Evolutionary conservation across 2,113 vertebrate genomes (phyloP), one percentile per base, ranked within the genome.

Genomic region (Etheostoma spectabile): DNA sequence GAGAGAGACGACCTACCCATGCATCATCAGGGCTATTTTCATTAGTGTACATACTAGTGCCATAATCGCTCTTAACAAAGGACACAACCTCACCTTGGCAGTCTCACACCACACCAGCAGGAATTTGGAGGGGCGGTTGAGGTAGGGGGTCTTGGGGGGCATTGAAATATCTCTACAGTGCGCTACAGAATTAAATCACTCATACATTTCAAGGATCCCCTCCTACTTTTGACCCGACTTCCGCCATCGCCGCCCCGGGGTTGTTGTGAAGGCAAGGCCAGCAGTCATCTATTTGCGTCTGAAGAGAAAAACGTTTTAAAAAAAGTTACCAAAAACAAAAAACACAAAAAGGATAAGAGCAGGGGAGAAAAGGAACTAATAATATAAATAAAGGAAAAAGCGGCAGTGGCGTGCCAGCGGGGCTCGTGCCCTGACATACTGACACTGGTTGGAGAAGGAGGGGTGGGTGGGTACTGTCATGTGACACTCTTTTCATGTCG

Each of bases 401-500:
- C 90, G 86, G 92, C 89, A 91, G 89, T 90, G 89, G 83, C 35
- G 48, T 84, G 82, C 85, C 77, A 84, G 80, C 49, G 88, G 85
- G 87, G 90, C 79, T 85, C 35, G 6, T 91, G 96, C 93, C 97
- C 97, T 98, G 97, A 98, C 97, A 98, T 82, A 93, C 88, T 97
- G 97, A 98, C 98, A 97, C 88, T 90, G 88, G 79, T 52, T 49
- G 61, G 61, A 66, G 56, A 88, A 86, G 93, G 78, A 35, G 62
- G 46, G 16, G 64, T 24, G 35, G 89, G 86, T 93, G 30, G 90
- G 92, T 83, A 82, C 91, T 95, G 95, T 95, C 97, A 98, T 96
- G 96, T 97, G 97, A 97, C 96, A 97, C 95, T 96, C 94, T 80
- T 96, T 95, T 97, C 96, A 96, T 96, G n/a, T 96, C 90, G 94